These are phyloP conservation scores for Pammene fasciana DNA, from an alignment of 2,888 invertebrate species.

Conservation along the genomic window DNA sequence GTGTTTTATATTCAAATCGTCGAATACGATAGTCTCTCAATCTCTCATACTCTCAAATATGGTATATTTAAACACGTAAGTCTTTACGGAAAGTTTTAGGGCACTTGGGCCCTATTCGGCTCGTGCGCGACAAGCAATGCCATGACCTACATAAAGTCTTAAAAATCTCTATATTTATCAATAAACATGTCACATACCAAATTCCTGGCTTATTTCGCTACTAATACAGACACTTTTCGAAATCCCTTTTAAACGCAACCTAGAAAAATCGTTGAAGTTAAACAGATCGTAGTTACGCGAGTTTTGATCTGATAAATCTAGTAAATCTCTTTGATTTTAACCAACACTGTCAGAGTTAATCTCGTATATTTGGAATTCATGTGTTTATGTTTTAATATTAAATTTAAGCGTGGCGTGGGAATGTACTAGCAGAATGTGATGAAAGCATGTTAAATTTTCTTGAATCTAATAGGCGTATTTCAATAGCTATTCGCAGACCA, in stretches of 20 bases:
- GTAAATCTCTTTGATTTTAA: slow-evolving; percentile 4
- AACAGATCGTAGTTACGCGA: slow-evolving; percentile 4
- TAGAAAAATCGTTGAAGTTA: slow-evolving; percentile 8
- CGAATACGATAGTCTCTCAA: not conserved
- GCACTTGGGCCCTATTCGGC: too few relatives aligned
- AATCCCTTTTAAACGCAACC: not conserved
- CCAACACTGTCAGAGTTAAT: slow-evolving; percentile 6
- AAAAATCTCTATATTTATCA: too few relatives aligned
- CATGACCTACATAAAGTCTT: too few relatives aligned
- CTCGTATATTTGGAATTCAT: slow-evolving; percentile 6
- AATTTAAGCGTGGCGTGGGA: slow-evolving; percentile 15
- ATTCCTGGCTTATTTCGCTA: too few relatives aligned
- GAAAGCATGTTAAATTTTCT: not conserved
- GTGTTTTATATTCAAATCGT: too few relatives aligned
- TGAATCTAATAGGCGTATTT: not conserved
- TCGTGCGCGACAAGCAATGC: too few relatives aligned
- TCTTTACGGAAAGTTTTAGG: too few relatives aligned
- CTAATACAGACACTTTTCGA: not conserved
- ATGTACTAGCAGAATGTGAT: not conserved
- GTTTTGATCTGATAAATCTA: slow-evolving; percentile 16
- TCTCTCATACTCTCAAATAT: not conserved
- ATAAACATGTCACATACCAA: too few relatives aligned
- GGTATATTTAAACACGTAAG: too few relatives aligned
- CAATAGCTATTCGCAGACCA: too few relatives aligned
- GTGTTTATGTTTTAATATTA: slow-evolving; percentile 21